A percentile compares a stretch with the other conserved stretches of the same genome.
These are phyloP conservation scores for Antitype chi DNA, from an alignment of 2,888 invertebrate genomes.

Conservation along the genomic window DNA sequence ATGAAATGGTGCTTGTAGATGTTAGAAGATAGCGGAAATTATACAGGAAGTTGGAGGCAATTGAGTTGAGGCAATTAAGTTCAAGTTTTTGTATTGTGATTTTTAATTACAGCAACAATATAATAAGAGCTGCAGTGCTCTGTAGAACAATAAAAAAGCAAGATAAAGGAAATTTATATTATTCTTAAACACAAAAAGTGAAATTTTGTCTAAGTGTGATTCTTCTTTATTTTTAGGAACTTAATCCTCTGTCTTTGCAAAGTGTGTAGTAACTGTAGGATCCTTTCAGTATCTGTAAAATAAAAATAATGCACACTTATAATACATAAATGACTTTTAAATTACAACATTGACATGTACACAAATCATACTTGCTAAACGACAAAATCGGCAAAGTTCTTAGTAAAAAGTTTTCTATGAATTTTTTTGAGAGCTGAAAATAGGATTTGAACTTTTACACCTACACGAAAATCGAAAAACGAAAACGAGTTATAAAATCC, in stretches of 20 bases:
- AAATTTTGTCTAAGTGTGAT: neutral
- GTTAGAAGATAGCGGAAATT: neutral
- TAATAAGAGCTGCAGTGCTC: neutral
- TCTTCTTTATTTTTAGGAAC: neutral
- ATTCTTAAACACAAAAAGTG: neutral
- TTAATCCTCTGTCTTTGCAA: conserved; percentile 73
- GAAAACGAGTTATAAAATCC: neutral
- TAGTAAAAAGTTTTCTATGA: neutral
- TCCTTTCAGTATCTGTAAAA: conserved; percentile 82
- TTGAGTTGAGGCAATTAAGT: neutral
- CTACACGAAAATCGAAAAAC: neutral
- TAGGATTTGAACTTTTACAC: neutral
- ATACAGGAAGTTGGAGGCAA: neutral
- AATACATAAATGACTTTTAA: neutral
- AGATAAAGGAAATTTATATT: neutral
- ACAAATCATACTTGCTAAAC: neutral
- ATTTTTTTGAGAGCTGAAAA: neutral
- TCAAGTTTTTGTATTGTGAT: neutral
- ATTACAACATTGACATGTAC: too few species aligned
- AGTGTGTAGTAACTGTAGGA: conserved; percentile 83
- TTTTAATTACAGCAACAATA: conserved; percentile 1
- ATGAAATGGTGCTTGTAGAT: neutral
- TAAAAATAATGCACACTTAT: conserved; percentile 11
- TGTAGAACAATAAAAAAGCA: neutral
- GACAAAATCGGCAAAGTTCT: neutral